Evolutionary conservation across 2,113 vertebrate genomes (phyloP).

Genomic region (Hemicordylus capensis): DNA sequence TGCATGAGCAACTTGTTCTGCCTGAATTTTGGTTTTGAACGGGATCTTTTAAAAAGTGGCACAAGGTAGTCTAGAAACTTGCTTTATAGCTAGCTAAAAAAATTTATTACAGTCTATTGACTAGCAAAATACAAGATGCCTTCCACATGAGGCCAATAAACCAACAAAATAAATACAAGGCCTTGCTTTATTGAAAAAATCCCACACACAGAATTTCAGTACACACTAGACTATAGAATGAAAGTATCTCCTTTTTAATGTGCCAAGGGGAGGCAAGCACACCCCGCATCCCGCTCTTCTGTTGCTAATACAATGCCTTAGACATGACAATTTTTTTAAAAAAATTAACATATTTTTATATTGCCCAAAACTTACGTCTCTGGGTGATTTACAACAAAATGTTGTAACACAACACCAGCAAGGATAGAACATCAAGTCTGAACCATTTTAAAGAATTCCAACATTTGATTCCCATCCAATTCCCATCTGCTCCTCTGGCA

Average conservation of each 20-base stretch:
- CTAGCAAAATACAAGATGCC: too few relatives aligned
- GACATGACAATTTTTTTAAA: too few relatives aligned
- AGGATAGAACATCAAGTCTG: conserved; percentile 1
- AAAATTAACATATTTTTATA: too few relatives aligned
- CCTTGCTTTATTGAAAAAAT: too few relatives aligned
- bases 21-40: neutral
- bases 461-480: conserved; percentile 19
- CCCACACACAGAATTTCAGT: conserved; percentile 20
- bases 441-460: conserved; percentile 23
- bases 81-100: too few relatives aligned
- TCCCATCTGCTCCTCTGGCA: conserved; percentile 38
- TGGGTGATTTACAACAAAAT: too few relatives aligned
- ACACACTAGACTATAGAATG: neutral
- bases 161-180: too few relatives aligned
- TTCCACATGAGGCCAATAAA: too few relatives aligned
- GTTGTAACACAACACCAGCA: conserved; percentile 12
- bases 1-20: neutral
- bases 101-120: too few relatives aligned
- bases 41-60: conserved; percentile 16
- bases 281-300: neutral
- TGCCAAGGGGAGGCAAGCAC: neutral
- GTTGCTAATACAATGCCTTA: neutral
- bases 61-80: neutral
- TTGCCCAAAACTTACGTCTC: too few relatives aligned
- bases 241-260: conserved; percentile 27